A percentile compares a stretch with the other conserved stretches of the same genome.
Conservation (phyloP, 2,888 invertebrate genomes). For the Cheilosia urbana region DNA sequence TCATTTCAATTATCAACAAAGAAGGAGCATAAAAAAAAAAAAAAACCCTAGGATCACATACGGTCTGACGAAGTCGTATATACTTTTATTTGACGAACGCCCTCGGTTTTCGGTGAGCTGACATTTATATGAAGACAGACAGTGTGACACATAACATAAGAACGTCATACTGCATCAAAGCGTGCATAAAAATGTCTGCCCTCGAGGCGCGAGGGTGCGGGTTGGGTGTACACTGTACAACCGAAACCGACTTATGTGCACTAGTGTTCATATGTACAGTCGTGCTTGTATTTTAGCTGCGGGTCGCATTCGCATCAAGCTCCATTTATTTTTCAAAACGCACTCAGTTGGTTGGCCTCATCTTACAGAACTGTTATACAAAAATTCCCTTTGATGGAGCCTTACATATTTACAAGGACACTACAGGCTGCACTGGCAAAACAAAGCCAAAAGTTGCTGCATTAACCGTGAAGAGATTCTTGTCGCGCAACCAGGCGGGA, state of each 20-base stretch:
- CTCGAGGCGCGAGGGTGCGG: neutral
- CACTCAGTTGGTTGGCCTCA: slow-evolving; percentile 45
- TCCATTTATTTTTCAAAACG: slow-evolving; percentile 71
- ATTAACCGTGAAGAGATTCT: slow-evolving; percentile 46
- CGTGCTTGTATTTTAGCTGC: neutral
- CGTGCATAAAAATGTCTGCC: slow-evolving; percentile 45
- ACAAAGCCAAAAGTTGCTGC: slow-evolving; percentile 39
- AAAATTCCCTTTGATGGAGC: slow-evolving; percentile 42
- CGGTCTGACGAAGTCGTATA: slow-evolving; percentile 4
- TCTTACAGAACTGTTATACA: slow-evolving; percentile 43
- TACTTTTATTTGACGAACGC: slow-evolving; percentile 31
- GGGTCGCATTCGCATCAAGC: slow-evolving; percentile 35
- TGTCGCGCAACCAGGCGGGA: slow-evolving; percentile 15
- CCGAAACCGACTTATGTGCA: neutral
- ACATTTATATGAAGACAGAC: slow-evolving; percentile 48
- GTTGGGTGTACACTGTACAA: neutral
- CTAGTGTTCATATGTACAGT: neutral
- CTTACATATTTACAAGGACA: slow-evolving; percentile 55
- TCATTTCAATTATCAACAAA: slow-evolving; percentile 63
- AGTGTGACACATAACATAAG: slow-evolving; percentile 56
- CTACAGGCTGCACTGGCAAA: slow-evolving; percentile 15
- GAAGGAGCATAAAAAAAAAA: slow-evolving; percentile 12
- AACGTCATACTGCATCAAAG: slow-evolving; percentile 54
- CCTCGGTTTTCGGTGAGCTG: slow-evolving; percentile 10
- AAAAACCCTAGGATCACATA: slow-evolving; percentile 31